Base-by-base conservation (phyloP, 2,797 vertebrate genomes). In the Intellagama lesueurii region DNA sequence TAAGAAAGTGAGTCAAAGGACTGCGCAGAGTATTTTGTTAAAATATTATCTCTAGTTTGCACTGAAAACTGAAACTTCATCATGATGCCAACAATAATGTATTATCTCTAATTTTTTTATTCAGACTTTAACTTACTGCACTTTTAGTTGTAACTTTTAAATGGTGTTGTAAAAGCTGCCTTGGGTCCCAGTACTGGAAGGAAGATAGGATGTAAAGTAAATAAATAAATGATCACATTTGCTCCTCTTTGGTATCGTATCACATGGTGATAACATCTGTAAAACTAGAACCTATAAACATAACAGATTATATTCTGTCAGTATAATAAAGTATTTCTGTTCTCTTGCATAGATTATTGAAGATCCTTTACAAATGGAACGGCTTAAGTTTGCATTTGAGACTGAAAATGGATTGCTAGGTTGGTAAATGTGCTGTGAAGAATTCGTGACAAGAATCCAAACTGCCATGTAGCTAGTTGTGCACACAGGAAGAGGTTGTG, bases 381-480 rank as follows among this genome's bases (percentile, higher is more conserved):
- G 99, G 94, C 97, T 99, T 89, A 99, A 99, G 95, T 99, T 98
- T 95, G 98, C 98, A 3, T 99, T 99, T 96, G 99, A 99, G 96
- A 99, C 98, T 7, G 99, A 99, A 91, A 99, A 98, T 96, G 99
- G 99, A 85, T 97, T 99, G 93, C 95, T 99, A 94, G 99, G 99
- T 98, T 97, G 92, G 97, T 97, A 94, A 86, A n/a, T 85, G 87
- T 5, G 14, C 75, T 89, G 93, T 89, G 77, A 68, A 91, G 90
- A 90, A 56, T 93, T 82, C 40, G 14, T 52, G 12, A 24, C 35
- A 32, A n/a, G 32, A 12, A 56, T 84, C 11, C 56, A 77, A 32
- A 86, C 11, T 76, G 85, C 1, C 52, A 4, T 64, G 5, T 40
- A 85, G 24, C 40, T 32, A 26, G 35, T 66, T 80, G 5, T 16